phyloP scores from a whole-genome alignment of 92 coral and sea anemone species.

The Diadumene lineata region DNA sequence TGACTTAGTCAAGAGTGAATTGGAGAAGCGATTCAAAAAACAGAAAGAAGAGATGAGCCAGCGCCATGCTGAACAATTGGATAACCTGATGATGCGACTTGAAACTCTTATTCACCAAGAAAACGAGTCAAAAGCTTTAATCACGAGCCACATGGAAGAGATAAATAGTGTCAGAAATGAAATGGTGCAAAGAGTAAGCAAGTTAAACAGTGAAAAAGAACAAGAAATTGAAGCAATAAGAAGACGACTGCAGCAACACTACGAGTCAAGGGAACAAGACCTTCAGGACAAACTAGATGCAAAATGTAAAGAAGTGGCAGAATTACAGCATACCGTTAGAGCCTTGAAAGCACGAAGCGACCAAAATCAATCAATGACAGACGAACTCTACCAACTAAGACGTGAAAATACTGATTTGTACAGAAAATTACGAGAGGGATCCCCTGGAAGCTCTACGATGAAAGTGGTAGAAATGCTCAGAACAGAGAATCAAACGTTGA shows the following conservation, averaged over 20 bases:
- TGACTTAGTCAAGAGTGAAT: slow-evolving; percentile 52
- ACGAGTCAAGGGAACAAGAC: slow-evolving; percentile 36
- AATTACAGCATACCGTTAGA: slow-evolving; percentile 49
- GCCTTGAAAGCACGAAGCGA: slow-evolving; percentile 37
- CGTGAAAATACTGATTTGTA: slow-evolving; percentile 70
- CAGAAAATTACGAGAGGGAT: slow-evolving; percentile 65
- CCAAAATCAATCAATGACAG: slow-evolving; percentile 38
- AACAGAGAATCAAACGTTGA: slow-evolving; percentile 61
- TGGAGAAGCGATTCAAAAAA: slow-evolving; percentile 61
- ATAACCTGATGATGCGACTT: slow-evolving; percentile 64
- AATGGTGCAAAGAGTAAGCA: slow-evolving; percentile 67
- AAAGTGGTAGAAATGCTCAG: slow-evolving; percentile 49
- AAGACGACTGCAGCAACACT: slow-evolving; percentile 53
- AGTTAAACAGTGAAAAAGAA: slow-evolving; percentile 67
- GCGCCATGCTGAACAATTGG: slow-evolving; percentile 68
- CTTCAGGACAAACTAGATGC: slow-evolving; percentile 51
- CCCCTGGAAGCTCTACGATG: slow-evolving; percentile 18
- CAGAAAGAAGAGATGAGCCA: slow-evolving; percentile 64
- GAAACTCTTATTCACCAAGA: slow-evolving; percentile 73
- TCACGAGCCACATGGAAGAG: slow-evolving; percentile 84
- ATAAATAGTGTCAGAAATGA: slow-evolving; percentile 64
- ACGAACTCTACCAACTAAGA: slow-evolving; percentile 54
- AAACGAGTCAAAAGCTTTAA: slow-evolving; percentile 73
- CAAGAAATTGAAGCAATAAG: slow-evolving; percentile 62
- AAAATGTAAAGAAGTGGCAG: slow-evolving; percentile 56